Percentiles rank a stretch among this genome's conserved stretches.
Conservation (phyloP, 2,888 invertebrate species). For the Lochmaea crataegi region DNA sequence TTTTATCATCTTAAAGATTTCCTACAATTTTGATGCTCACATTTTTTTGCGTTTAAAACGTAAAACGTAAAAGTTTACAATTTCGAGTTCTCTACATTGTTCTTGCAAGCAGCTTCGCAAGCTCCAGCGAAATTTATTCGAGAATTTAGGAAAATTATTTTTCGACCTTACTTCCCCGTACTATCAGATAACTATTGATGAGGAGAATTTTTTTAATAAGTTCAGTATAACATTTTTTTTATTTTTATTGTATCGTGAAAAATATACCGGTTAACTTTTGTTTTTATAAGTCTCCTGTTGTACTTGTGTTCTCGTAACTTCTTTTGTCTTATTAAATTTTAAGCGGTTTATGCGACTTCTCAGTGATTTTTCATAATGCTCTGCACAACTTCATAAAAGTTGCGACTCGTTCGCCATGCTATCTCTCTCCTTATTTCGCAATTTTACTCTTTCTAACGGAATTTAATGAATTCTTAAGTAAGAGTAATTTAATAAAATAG, state of each 20-base stretch:
- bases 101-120: no score
- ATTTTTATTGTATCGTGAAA: neutral
- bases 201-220: no score
- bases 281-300: conserved; percentile 5
- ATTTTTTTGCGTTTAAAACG: no score
- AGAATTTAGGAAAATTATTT: no score
- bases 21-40: no score
- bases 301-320: conserved; percentile 23
- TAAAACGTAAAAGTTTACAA: no score
- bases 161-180: no score
- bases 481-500: conserved; percentile 29
- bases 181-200: no score
- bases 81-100: no score
- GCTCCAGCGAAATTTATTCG: no score
- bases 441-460: conserved; percentile 11
- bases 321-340: conserved; percentile 43
- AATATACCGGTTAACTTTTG: neutral
- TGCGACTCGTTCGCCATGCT: conserved; percentile 4
- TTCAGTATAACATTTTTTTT: no score
- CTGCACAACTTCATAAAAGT: conserved; percentile 22
- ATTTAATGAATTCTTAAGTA: conserved; percentile 38
- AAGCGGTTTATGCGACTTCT: conserved; percentile 32
- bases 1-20: no score
- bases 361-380: conserved; percentile 28
- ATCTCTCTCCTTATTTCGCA: neutral